These are phyloP conservation scores for Myotis yumanensis DNA, from an alignment of 2,113 vertebrate genomes.

Conservation along the genomic window DNA sequence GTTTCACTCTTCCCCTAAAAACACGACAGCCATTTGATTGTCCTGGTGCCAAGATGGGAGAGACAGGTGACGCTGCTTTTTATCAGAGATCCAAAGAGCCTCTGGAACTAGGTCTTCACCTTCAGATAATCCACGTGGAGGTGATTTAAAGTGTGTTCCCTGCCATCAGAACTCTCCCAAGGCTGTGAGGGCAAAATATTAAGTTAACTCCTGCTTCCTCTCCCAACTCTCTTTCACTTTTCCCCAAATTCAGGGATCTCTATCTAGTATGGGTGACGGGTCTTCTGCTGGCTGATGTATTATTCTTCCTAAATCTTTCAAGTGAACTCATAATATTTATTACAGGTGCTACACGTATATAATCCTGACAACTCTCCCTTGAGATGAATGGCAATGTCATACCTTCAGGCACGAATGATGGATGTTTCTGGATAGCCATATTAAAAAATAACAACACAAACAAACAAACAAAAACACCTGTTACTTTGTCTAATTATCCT, in stretches of 20 bases:
- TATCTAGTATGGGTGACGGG: not conserved
- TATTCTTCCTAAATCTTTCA: not conserved
- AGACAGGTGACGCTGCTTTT: not conserved
- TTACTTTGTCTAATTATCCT: not conserved
- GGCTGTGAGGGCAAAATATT: not conserved
- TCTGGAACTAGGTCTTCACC: not conserved
- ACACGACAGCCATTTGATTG: not conserved
- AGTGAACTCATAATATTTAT: not conserved
- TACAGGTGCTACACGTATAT: not conserved
- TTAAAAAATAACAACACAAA: not conserved
- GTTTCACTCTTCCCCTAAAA: not conserved
- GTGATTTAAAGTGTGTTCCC: not conserved
- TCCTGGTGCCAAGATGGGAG: not conserved
- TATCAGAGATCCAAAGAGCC: not conserved
- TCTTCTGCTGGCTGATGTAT: not conserved
- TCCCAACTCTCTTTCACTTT: not conserved
- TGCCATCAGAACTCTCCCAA: not conserved
- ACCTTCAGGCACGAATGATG: not conserved
- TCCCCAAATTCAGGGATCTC: not conserved
- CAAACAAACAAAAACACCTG: not conserved
- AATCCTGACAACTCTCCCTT: not conserved
- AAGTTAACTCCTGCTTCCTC: not conserved
- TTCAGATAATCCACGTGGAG: not conserved
- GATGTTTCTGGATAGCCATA: not conserved
- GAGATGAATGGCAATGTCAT: not conserved